These are phyloP conservation scores for Agonopterix subpropinquella DNA, from an alignment of 2,888 invertebrate species.

Conservation along the genomic window DNA sequence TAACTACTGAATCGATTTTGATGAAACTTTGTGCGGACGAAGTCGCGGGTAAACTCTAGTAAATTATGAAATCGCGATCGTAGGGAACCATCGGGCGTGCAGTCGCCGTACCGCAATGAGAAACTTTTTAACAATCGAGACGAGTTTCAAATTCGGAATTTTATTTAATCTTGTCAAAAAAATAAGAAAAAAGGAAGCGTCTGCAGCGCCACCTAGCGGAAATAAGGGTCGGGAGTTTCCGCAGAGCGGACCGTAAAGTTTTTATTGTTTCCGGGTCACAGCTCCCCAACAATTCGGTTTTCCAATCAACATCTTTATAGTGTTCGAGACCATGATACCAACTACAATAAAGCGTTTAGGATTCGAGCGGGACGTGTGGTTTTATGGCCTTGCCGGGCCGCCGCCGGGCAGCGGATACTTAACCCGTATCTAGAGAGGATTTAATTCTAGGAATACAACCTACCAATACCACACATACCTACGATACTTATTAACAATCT, in stretches of 20 bases:
- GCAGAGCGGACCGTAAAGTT: constrained; percentile 33
- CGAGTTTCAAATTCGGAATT: background rate
- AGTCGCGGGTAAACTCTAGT: too few relatives aligned
- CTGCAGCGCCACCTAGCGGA: constrained; percentile 10
- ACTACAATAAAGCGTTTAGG: constrained; percentile 25
- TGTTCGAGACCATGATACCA: constrained; percentile 37
- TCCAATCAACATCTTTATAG: constrained; percentile 60
- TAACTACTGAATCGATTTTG: too few relatives aligned
- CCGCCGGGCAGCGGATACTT: background rate
- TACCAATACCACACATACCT: too few relatives aligned
- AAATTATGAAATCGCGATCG: too few relatives aligned
- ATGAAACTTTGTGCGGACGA: too few relatives aligned
- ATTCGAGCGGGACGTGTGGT: constrained; percentile 6
- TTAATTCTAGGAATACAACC: background rate
- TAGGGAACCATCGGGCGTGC: too few relatives aligned
- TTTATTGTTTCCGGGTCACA: constrained; percentile 63
- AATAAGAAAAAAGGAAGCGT: background rate
- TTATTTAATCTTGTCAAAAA: background rate
- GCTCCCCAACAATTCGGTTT: constrained; percentile 52
- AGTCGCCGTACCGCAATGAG: too few relatives aligned
- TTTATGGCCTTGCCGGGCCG: background rate
- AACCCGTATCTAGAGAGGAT: background rate
- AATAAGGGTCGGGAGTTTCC: constrained; percentile 21
- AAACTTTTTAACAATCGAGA: background rate
- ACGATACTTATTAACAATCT: too few relatives aligned